Evolutionary conservation across 2,888 invertebrate genomes (phyloP).

Genomic region (Bellardia pandia): DNA sequence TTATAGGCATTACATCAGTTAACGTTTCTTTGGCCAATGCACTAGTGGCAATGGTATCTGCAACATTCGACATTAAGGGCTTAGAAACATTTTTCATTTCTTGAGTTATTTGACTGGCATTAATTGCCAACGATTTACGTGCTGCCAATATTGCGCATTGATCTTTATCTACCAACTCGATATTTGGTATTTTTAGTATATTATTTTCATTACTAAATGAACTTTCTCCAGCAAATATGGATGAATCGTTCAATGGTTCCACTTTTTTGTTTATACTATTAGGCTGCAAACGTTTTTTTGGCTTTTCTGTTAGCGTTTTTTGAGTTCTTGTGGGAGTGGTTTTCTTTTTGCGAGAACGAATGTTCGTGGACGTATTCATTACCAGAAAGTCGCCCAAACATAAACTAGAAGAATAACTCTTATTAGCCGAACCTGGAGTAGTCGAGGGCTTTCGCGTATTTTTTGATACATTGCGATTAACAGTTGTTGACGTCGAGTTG

Average conservation of each 20-base stretch:
- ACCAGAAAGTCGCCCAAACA: slow-evolving; percentile 82
- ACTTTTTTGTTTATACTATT: slow-evolving; percentile 79
- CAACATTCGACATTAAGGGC: slow-evolving; percentile 52
- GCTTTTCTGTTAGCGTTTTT: slow-evolving; percentile 69
- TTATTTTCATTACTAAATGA: slow-evolving; percentile 84
- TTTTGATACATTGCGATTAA: slow-evolving; percentile 69
- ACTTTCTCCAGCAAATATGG: slow-evolving; percentile 75
- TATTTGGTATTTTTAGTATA: slow-evolving; percentile 79
- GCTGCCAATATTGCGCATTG: slow-evolving; percentile 79
- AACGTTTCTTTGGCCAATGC: slow-evolving; percentile 18
- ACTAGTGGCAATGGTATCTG: slow-evolving; percentile 60
- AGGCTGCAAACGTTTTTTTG: slow-evolving; percentile 82
- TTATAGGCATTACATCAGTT: slow-evolving; percentile 63
- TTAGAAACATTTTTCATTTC: slow-evolving; percentile 76
- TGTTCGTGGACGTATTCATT: slow-evolving; percentile 69
- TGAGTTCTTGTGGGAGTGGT: slow-evolving; percentile 62
- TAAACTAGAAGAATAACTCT: slow-evolving; percentile 74
- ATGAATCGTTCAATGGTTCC: slow-evolving; percentile 62
- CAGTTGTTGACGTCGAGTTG: slow-evolving; percentile 72
- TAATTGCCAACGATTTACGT: slow-evolving; percentile 78
- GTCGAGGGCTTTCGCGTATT: slow-evolving; percentile 62
- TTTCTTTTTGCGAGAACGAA: slow-evolving; percentile 76
- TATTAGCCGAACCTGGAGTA: slow-evolving; percentile 67
- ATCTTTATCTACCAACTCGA: slow-evolving; percentile 79
- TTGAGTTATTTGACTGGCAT: slow-evolving; percentile 79